Conservation (phyloP, 2,888 invertebrate species). For the Agrotis clavis region DNA sequence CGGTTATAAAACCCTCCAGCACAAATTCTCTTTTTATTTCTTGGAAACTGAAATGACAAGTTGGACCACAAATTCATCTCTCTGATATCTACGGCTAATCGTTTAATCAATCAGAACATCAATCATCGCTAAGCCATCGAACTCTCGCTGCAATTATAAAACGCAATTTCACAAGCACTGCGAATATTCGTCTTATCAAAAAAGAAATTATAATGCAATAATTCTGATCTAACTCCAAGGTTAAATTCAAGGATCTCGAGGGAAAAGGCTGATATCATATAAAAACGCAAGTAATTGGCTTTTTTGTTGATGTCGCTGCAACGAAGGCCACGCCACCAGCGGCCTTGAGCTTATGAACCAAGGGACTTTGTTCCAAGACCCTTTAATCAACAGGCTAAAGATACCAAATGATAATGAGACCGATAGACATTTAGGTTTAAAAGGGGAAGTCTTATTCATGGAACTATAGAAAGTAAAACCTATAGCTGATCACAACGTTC, state of each 20-base stretch:
- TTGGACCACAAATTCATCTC: neutral
- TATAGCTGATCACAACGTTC: neutral
- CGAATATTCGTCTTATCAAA: neutral
- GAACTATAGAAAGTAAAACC: neutral
- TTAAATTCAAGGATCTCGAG: neutral
- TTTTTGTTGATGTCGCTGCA: slow-evolving; percentile 42
- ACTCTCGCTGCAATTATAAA: neutral
- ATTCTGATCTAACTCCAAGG: slow-evolving; percentile 12
- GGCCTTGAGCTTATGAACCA: slow-evolving; percentile 33
- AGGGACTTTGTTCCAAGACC: slow-evolving; percentile 21
- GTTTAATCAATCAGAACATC: slow-evolving; percentile 4
- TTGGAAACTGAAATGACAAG: neutral
- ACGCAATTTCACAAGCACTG: neutral
- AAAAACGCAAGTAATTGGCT: slow-evolving; percentile 51
- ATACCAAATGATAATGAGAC: slow-evolving; percentile 20
- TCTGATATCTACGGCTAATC: neutral
- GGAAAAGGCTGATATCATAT: slow-evolving; percentile 22
- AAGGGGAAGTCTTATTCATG: neutral
- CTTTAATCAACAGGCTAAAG: slow-evolving; percentile 31
- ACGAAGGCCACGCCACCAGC: slow-evolving; percentile 37
- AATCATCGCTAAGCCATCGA: neutral
- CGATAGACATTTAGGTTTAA: slow-evolving; percentile 3
- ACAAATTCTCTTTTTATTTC: slow-evolving; percentile 3
- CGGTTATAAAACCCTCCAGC: neutral
- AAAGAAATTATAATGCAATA: slow-evolving; percentile 13